Evolutionary conservation across 2,888 invertebrate genomes (phyloP), one percentile per base, ranked within the genome.

Genomic region (Drosophila flavopinicola): DNA sequence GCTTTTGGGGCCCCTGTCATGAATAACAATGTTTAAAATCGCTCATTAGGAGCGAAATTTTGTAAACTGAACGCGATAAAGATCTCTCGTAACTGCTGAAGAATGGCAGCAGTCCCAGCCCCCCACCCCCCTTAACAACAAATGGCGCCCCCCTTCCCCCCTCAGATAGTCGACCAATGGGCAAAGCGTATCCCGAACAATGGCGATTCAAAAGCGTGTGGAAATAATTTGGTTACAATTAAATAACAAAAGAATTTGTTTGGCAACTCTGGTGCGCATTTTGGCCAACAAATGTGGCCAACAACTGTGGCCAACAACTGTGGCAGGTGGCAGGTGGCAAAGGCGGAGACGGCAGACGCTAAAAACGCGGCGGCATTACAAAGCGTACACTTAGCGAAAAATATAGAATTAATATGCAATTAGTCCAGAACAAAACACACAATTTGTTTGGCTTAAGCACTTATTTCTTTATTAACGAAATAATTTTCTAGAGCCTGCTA

Each of bases 191-290:
- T 1, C 27, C 9, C 11, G 56, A 66, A 74, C 71, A 77, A 74
- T 72, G 66, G 20, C 20, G 4, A 4, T 4, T 27, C 54, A 65
- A 60, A 63, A 83, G 83, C 84, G 83, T 84, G 83, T 88, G 85
- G 86, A 83, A 85, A 87, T 87, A 88, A 87, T 87, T 87, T 87
- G 88, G 78, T 87, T 78, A 87, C 87, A 87, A 88, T 88, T 78
- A 78, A 86, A 72, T 71, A 84, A 88, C 85, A 88, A 88, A 85
- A 86, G 88, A 87, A 78, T 86, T 85, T 88, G 88, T 88, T 89
- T 88, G 88, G 85, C 88, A 83, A 84, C 85, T 83, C 78, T 73
- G 73, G 78, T 52, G 80, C 79, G 78, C 87, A 67, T 84, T 77
- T 85, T 80, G 83, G 80, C 86, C 79, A 87, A 85, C 77, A 75